Evolutionary conservation across 1,140 invertebrate species (phyloP), one percentile per base, ranked within the genome.

Genomic region (Brachionus koreanus): DNA sequence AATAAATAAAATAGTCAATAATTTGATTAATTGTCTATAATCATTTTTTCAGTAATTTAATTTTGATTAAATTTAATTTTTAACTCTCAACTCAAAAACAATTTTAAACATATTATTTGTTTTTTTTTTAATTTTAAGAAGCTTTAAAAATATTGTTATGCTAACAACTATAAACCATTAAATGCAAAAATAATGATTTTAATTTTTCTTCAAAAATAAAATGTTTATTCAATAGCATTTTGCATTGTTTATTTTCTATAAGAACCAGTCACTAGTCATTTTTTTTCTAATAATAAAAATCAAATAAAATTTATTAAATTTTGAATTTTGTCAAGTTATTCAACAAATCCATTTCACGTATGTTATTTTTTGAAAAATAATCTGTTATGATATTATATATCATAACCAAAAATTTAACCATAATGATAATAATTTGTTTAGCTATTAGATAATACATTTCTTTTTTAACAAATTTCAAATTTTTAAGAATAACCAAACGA

Each of bases 381-480:
- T 46, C 46, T 10, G 39, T 33, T 46, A 74, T 33, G 3, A 74
- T 12, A 74, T 74, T 74, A 19, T 74, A 49, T 13, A 46, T 46
- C 37, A 74, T 74, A 46, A 46, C 69, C 69, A 46, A 29, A 7
- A 74, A 5, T 74, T 74, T 74, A 3, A 74, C 69, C 19, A 74
- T 29, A 25, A 74, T 74, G 29, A 74, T 74, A 10, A 74, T 46
- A 10, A 74, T n/a, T 74, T 74, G 69, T 46, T 74, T 74, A 13
- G 42, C 69, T 35, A 74, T 74, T 46, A 74, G 25, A 46, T 74
- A 74, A 35, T 74, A 74, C 69, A 74, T 74, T 74, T 74, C 69
- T 74, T 74, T 74, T 74, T 74, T 74, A 3, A 74, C 69, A 46
- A 25, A 74, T 74, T 74, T 74, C 25, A 74, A 46, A 74, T 74